These are phyloP conservation scores for Aradophagus sp. DNA, from an alignment of 1,140 invertebrate species.

Conservation along the genomic window DNA sequence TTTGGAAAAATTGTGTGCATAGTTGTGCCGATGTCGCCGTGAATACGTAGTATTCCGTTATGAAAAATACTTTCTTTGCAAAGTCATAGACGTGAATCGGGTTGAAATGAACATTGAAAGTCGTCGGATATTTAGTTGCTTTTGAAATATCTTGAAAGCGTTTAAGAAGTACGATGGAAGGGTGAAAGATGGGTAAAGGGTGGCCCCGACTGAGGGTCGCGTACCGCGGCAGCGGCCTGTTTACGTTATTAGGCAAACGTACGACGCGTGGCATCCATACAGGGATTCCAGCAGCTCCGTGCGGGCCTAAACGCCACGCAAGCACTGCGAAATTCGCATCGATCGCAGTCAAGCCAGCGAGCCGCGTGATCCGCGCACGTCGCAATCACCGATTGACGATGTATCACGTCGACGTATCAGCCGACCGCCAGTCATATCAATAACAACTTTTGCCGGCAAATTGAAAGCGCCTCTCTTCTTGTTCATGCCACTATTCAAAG, in stretches of 20 bases:
- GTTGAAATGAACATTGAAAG: too few species aligned
- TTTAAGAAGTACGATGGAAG: conserved; percentile 49
- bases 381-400: conserved; percentile 52
- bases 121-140: conserved; percentile 29
- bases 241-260: conserved; percentile 71
- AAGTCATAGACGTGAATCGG: too few species aligned
- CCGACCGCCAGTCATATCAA: too few species aligned
- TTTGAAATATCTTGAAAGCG: conserved; percentile 27
- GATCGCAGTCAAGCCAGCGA: conserved; percentile 68
- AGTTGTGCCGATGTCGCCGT: too few species aligned
- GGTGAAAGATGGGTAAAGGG: conserved; percentile 41
- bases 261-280: conserved; percentile 56
- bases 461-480: too few species aligned
- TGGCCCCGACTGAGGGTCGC: conserved; percentile 39
- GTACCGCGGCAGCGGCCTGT: conserved; percentile 48
- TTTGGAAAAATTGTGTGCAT: too few species aligned
- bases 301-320: conserved; percentile 69
- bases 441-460: too few species aligned
- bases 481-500: too few species aligned
- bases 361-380: conserved; percentile 64
- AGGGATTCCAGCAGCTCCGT: conserved; percentile 52
- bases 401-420: conserved; percentile 13
- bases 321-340: conserved; percentile 67
- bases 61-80: too few species aligned
- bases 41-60: too few species aligned